Base-by-base conservation (phyloP, 2,888 invertebrate genomes). In the Drosophila parthenogenetica region DNA sequence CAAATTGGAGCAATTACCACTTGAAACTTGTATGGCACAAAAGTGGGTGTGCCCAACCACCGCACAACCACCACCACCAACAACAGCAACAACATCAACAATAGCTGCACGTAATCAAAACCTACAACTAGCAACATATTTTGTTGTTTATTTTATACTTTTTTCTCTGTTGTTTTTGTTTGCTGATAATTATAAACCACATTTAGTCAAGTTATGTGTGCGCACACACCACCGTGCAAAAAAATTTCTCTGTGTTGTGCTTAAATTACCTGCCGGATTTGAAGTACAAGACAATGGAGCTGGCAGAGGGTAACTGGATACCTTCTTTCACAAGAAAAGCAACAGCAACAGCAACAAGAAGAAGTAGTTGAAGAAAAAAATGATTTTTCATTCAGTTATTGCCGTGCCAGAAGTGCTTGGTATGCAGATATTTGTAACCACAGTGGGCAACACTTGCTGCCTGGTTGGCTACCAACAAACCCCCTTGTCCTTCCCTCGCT, bases 1-100 rank as follows among this genome's bases (percentile, higher is more conserved):
- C 89, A 86, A 86, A 86, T 89, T 86, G 87, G 89, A 89, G 89
- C 89, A 89, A 86, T 86, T 89, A 89, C 89, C 87, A 84, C 89
- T 84, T 75, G 85, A 78, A 75, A 87, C 89, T 75, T 68, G 83
- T 81, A 89, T 87, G 87, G 58, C 78, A 87, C 81, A 73, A 78
- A 87, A 77, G 89, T 87, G 89, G 89, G 83, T 84, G 83, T 84
- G 83, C 85, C 84, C 62, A 72, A 14, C 59, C 66, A 43, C 57
- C 48, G 14, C 51, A 59, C 29, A 29, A 29, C 29, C 29, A 45
- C 60, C 61, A 14, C 45, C n/a, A n/a, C n/a, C n/a, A n/a, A 71
- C 17, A 63, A 67, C 13, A n/a, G n/a, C 59, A 74, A 11, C 57
- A 68, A n/a, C 49, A 61, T 14, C 61, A 61, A n/a, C 50, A 73